Base-by-base conservation (phyloP, 2,113 vertebrate species). In the Australoheros scitulus region DNA sequence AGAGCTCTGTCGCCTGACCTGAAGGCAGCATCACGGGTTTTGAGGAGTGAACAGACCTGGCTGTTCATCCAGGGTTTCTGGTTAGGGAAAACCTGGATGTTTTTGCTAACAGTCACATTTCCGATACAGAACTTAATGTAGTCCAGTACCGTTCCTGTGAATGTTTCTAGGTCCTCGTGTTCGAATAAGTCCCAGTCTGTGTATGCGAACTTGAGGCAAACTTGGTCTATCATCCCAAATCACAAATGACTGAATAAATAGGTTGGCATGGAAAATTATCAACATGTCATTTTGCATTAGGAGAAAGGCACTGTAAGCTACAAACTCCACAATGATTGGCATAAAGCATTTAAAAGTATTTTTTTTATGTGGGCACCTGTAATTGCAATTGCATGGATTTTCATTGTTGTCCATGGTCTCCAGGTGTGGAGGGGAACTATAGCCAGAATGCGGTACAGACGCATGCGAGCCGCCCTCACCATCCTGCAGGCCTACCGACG, bases 401-500 rank as follows among this genome's bases (percentile, higher is more conserved):
- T 77, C 2, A 20, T 50, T 36, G 11, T 1, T 4, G 34, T 52
- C 8, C n/a, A 26, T 24, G 61, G 8, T 87, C 15, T 86, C 7
- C 85, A 99, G 98, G 96, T 99, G 10, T 99, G 98, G 98, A 94
- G 98, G 36, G 98, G 98, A 59, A 97, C 98, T 0, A 76, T 99
- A 61, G 98, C 98, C 68, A 95, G 98, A 17, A 96, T 96, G 89
- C 95, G 94, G 18, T 99, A 98, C 85, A 96, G 96, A 84, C 96
- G 96, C 57, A 98, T 97, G 41, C 94, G 92, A 34, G 98, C 98
- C 0, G 97, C 96, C 0, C 94, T 97, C 52, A 92, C 92, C 2
- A 98, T 99, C 77, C 89, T 97, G 76, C 93, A 87, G 43, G 95
- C 96, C 1, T 99, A 99, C 89, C 94, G 98, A 7, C 96, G 93